Base-by-base conservation (phyloP, 2,113 vertebrate genomes). In the Heterotis niloticus region DNA sequence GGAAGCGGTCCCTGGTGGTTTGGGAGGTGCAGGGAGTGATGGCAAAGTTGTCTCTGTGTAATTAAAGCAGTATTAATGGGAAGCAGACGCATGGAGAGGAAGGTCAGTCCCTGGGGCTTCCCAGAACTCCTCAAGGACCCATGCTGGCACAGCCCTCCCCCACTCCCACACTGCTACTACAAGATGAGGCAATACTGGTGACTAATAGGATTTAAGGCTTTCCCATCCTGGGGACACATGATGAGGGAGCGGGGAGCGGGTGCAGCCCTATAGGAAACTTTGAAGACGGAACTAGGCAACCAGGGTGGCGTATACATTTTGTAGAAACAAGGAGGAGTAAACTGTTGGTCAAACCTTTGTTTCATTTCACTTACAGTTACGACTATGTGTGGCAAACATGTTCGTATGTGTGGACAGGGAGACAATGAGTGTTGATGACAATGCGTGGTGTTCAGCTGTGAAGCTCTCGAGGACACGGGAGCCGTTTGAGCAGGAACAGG, bases 321-420 rank as follows among this genome's bases (percentile, higher is more conserved):
- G 84, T 74, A 80, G 72, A 64, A 66, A 77, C 77, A 78, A 16
- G 71, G n/a, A 54, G 54, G 73, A 34, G 66, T 7, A 44, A 1
- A 13, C 86, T 87, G 88, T 90, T 88, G 90, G 84, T 90, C 87
- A 90, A 86, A 85, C 88, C 90, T 87, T 87, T 81, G 85, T 80
- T 69, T 87, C 82, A 86, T 87, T 90, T 87, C 84, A 90, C 89
- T 85, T 89, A 82, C 82, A 20, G 65, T 84, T 80, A 90, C 88
- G 88, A 78, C 69, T 66, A 88, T 86, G 86, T 84, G 78, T 84
- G 83, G 83, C 85, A 89, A 87, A 84, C 34, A 44, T 85, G 87
- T 85, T 83, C 87, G 86, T 85, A 84, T 87, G 88, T 87, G 85
- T 79, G 87, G 88, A 88, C 85, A 87, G 87, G 86, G 82, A 89